Evolutionary conservation across 2,888 invertebrate genomes (phyloP).

Genomic region (Muschampia plurimacula): DNA sequence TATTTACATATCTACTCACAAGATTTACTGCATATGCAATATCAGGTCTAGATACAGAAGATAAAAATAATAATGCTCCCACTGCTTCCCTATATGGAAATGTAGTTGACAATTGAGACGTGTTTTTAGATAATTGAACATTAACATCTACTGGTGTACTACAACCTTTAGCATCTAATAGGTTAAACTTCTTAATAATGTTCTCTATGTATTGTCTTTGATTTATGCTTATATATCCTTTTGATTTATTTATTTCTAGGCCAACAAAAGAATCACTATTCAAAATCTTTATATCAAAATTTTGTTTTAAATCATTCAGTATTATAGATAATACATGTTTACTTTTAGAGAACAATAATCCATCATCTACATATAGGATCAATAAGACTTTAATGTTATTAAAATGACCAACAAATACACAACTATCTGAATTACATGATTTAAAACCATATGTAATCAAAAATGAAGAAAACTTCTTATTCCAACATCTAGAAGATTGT

Average conservation of each 20-base stretch:
- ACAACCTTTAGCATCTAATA: too few species aligned
- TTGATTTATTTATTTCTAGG: constrained; percentile 43
- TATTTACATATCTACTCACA: too few species aligned
- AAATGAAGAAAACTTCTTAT: constrained; percentile 25
- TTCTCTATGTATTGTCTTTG: too few species aligned
- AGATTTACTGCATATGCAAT: too few species aligned
- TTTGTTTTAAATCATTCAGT: constrained; percentile 42
- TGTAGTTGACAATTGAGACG: too few species aligned
- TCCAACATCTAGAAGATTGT: constrained; percentile 40
- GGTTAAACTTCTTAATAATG: too few species aligned
- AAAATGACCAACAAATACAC: constrained; percentile 44
- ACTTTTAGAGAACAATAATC: constrained; percentile 44
- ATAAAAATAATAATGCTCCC: too few species aligned
- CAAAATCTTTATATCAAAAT: constrained; percentile 48
- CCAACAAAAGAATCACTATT: constrained; percentile 48
- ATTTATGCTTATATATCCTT: too few species aligned
- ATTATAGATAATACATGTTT: constrained; percentile 16
- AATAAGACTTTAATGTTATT: constrained; percentile 46
- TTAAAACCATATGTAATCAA: constrained; percentile 22
- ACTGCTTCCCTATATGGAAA: too few species aligned
- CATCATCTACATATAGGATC: constrained; percentile 52
- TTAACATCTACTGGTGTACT: too few species aligned
- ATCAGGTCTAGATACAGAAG: too few species aligned
- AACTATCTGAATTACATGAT: constrained; percentile 17
- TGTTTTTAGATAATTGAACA: too few species aligned